A percentile compares a stretch with the other conserved stretches of the same genome.
Evolutionary conservation across 2,888 invertebrate species (phyloP).

Genomic region (Drosophila cognata): DNA sequence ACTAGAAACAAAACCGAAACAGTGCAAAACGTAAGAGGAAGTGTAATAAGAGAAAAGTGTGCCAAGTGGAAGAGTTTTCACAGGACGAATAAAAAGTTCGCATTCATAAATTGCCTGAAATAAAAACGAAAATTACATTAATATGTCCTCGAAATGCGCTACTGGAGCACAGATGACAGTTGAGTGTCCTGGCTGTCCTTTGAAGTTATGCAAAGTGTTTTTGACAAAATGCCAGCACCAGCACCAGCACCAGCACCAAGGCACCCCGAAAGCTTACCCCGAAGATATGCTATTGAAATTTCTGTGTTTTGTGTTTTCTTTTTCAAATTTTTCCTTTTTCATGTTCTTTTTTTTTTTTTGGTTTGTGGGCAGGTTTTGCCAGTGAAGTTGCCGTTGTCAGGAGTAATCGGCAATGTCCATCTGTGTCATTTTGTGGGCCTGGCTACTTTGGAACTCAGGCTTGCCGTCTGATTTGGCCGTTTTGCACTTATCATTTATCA

Average conservation of each 20-base stretch:
- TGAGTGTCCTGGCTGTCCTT: constrained; percentile 38
- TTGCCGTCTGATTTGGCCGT: constrained; percentile 45
- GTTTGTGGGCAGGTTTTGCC: constrained; percentile 20
- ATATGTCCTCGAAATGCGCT: constrained; percentile 54
- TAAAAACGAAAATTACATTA: constrained; percentile 21
- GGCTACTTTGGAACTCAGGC: constrained; percentile 44
- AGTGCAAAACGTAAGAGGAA: constrained; percentile 59
- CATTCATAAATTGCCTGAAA: constrained; percentile 42
- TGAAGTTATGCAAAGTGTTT: constrained; percentile 65
- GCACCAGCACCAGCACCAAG: constrained; percentile 21
- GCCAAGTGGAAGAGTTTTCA: constrained; percentile 45
- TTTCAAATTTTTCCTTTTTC: constrained; percentile 15
- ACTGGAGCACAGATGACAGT: constrained; percentile 10
- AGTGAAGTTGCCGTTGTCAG: constrained; percentile 46
- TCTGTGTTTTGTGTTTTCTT: constrained; percentile 25
- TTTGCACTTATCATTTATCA: constrained; percentile 73
- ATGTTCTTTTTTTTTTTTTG: constrained; percentile 9
- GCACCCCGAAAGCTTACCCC: constrained; percentile 29
- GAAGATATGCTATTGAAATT: constrained; percentile 54
- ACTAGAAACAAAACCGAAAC: constrained; percentile 13
- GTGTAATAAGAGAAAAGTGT: constrained; percentile 34
- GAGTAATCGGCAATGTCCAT: constrained; percentile 70
- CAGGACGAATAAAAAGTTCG: constrained; percentile 4
- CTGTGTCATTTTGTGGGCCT: constrained; percentile 64
- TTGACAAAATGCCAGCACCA: constrained; percentile 61